These are phyloP conservation scores for Pristionchus entomophagus DNA, from an alignment of 2,888 invertebrate species.

Conservation along the genomic window DNA sequence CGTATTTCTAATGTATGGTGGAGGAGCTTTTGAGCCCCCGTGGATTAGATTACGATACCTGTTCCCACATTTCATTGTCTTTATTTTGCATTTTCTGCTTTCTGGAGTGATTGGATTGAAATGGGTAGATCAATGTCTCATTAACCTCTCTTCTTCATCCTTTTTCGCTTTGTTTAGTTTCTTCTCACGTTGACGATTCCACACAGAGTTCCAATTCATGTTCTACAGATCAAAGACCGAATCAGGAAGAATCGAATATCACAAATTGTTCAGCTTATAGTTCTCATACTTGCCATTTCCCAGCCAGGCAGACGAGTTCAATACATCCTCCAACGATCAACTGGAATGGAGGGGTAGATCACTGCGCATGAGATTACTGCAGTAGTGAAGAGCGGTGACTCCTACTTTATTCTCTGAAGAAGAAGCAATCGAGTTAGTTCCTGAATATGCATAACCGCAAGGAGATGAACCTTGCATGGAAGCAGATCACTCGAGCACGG, in stretches of 20 bases:
- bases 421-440: background rate
- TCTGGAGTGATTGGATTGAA: background rate
- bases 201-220: background rate
- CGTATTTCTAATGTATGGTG: no score
- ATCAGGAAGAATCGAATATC: background rate
- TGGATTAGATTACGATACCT: background rate
- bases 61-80: slow-evolving; percentile 30
- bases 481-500: no score
- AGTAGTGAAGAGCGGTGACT: background rate
- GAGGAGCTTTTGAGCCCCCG: no score
- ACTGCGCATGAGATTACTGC: background rate
- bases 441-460: background rate
- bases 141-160: slow-evolving; percentile 14
- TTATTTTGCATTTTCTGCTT: slow-evolving; percentile 32
- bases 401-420: background rate
- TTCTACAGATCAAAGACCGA: slow-evolving; percentile 13
- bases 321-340: background rate
- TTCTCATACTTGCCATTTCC: slow-evolving; percentile 31
- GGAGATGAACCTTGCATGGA: background rate
- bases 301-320: background rate
- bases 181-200: slow-evolving; percentile 40
- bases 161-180: slow-evolving; percentile 28
- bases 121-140: background rate
- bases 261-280: slow-evolving; percentile 26
- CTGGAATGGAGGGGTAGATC: background rate